Conservation (phyloP, 2,797 vertebrate genomes). For the Sebastes aleutianus region DNA sequence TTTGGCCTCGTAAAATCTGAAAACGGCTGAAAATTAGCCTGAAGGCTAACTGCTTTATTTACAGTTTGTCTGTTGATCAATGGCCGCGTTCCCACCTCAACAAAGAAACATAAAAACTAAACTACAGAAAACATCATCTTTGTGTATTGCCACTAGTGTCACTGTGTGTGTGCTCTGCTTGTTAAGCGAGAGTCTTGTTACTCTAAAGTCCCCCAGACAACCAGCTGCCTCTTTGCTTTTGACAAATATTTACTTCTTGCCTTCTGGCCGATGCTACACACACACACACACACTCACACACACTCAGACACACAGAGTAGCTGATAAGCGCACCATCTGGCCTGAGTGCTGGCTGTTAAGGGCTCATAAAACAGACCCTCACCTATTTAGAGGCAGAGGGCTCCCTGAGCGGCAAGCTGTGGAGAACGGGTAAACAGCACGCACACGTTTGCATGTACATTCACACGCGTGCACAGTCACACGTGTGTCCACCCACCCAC, state of each 20-base stretch:
- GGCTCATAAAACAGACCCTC: slow-evolving; percentile 75
- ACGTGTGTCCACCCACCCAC: slow-evolving; percentile 2
- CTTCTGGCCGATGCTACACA: slow-evolving; percentile 38
- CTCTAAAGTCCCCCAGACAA: slow-evolving; percentile 60
- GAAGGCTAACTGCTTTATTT: neutral
- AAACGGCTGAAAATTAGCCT: neutral
- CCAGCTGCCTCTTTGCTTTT: slow-evolving; percentile 73
- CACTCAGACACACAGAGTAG: slow-evolving; percentile 48
- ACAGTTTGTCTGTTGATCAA: neutral
- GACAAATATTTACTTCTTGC: slow-evolving; percentile 82
- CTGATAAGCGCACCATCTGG: slow-evolving; percentile 82
- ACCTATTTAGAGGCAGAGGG: slow-evolving; percentile 54
- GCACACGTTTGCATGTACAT: neutral
- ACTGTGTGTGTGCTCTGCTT: slow-evolving; percentile 27
- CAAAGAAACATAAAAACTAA: neutral
- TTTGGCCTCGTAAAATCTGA: neutral
- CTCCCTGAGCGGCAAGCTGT: slow-evolving; percentile 20
- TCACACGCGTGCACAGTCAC: neutral
- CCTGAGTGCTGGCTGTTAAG: slow-evolving; percentile 74
- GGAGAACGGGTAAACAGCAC: slow-evolving; percentile 30
- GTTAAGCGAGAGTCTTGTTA: slow-evolving; percentile 45
- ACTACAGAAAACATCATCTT: neutral
- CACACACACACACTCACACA: slow-evolving; percentile 15
- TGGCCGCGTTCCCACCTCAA: neutral
- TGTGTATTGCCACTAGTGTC: neutral